Base-by-base conservation (phyloP, 2,113 vertebrate genomes). In the Aythya baeri region DNA sequence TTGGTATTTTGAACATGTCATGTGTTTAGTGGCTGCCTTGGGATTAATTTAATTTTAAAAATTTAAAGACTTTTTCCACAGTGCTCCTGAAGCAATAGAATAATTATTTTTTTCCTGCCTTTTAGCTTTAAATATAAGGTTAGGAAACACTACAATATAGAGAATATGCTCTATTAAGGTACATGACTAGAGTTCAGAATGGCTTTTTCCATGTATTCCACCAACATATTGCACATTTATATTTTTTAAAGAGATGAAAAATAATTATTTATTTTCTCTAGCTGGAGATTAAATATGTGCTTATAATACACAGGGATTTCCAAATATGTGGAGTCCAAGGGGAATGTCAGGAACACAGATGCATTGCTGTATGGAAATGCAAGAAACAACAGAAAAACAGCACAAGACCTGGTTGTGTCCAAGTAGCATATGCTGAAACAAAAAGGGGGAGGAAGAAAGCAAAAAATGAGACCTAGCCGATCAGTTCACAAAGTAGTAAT, bases 31-130 rank as follows among this genome's bases (percentile, higher is more conserved):
- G 91, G 54, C 26, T 76, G 27, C 50, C 87, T 20, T 75, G 74
- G 62, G 44, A 94, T 43, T 72, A 86, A 94, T 94, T 94, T 94
- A 54, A 88, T 80, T 93, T 87, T 3, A 49, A 91, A 86, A 88
- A 73, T 66, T 20, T 31, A 75, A 91, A 70, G 52, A 44, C 12
- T 8, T 94, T 90, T 83, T 78, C 50, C 86, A 67, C 21, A 58
- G n/a, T 57, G 55, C 31, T 21, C 2, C 58, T 13, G 6, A 94
- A 93, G 20, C 29, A 96, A 66, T 50, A 71, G 68, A 80, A 68
- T 26, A 87, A 87, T 67, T 79, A 76, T 27, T 63, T 88, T 91
- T 72, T 65, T 21, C 23, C 58, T 79, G 12, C 3, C 52, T 84
- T 84, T 80, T 27, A 46, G 52, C 71, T 83, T 91, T 73, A 54